Evolutionary conservation across 2,797 vertebrate species (phyloP).

Genomic region (Xiphorhynchus erythropygius): DNA sequence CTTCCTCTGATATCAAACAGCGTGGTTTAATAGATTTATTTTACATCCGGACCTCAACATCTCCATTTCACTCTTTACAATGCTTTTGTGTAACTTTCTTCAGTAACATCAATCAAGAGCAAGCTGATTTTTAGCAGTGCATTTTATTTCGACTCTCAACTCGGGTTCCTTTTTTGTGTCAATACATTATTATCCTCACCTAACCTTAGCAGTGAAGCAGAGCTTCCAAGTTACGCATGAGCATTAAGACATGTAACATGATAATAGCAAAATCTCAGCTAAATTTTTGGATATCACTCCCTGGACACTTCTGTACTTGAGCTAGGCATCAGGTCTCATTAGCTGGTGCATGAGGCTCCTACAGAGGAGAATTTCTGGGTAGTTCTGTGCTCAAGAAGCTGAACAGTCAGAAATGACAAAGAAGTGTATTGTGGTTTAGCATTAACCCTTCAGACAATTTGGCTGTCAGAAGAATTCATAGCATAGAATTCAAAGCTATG

Average conservation of each 20-base stretch:
- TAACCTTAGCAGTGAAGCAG: conserved; percentile 5
- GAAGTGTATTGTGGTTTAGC: not conserved
- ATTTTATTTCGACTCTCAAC: not conserved
- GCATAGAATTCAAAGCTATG: not conserved
- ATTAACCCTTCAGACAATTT: not conserved
- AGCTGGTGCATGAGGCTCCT: not conserved
- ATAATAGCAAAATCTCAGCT: not conserved
- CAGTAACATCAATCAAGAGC: not conserved
- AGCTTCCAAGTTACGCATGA: conserved; percentile 15
- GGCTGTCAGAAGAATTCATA: not conserved
- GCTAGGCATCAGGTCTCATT: not conserved
- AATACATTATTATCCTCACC: not conserved
- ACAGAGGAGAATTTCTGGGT: not conserved
- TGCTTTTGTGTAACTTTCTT: not conserved
- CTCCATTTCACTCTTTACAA: not conserved
- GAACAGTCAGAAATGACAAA: not conserved
- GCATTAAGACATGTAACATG: not conserved
- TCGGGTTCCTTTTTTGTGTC: not conserved
- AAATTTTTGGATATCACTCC: not conserved
- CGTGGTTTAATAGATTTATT: conserved; percentile 38
- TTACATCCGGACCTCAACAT: not conserved
- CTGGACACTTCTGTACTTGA: not conserved
- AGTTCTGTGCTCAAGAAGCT: not conserved
- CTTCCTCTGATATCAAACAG: conserved; percentile 11
- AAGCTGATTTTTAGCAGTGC: not conserved